These are phyloP conservation scores for Caprella mutica DNA, from an alignment of 2,888 invertebrate genomes.

Conservation along the genomic window DNA sequence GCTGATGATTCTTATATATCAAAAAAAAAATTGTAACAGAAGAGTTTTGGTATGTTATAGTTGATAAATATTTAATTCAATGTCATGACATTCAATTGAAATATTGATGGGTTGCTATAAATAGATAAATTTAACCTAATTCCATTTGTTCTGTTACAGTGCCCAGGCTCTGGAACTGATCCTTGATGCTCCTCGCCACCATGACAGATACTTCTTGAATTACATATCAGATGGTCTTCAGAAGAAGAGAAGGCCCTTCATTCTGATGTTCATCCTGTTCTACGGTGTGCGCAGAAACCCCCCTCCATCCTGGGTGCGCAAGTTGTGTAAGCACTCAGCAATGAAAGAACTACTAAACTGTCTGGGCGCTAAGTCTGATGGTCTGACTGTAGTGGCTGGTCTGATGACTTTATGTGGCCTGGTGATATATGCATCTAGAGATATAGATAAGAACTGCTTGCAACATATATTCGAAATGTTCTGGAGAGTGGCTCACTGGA, in stretches of 20 bases:
- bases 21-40: too few species aligned
- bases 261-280: conserved; percentile 24
- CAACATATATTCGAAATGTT: conserved; percentile 22
- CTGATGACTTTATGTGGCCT: conserved; percentile 23
- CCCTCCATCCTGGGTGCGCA: conserved; percentile 26
- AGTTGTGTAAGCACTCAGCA: conserved; percentile 16
- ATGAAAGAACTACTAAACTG: conserved; percentile 25
- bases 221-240: conserved; percentile 22
- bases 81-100: neutral
- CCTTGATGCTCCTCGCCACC: conserved; percentile 24
- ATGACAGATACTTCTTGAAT: conserved; percentile 29
- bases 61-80: too few species aligned
- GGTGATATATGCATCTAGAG: conserved; percentile 16
- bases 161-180: conserved; percentile 27
- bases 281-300: conserved; percentile 31
- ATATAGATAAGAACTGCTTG: conserved; percentile 15
- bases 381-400: conserved; percentile 22
- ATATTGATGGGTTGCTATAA: neutral
- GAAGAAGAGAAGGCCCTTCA: conserved; percentile 16
- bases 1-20: too few species aligned
- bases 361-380: conserved; percentile 16
- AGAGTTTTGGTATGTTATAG: too few species aligned
- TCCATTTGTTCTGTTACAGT: conserved; percentile 24
- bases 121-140: too few species aligned
- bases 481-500: conserved; percentile 28